phyloP scores from a whole-genome alignment of 2,888 invertebrate genomes.

The Punctoribates punctum region DNA sequence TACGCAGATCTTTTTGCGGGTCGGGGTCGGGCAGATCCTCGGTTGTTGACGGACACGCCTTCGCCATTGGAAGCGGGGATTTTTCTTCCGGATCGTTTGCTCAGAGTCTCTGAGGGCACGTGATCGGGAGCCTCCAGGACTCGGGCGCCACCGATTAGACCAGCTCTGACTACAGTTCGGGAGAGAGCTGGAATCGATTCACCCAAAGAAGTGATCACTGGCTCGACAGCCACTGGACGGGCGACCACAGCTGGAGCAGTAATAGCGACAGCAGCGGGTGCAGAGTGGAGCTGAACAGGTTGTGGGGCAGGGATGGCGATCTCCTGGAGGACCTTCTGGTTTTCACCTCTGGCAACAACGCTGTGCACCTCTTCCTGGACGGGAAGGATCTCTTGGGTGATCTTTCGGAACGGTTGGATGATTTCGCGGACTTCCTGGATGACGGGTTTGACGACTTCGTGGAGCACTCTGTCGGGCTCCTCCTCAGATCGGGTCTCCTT shows the following conservation, averaged over 20 bases:
- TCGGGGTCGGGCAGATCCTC: neutral
- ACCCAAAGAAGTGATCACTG: neutral
- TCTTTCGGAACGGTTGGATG: slow-evolving; percentile 40
- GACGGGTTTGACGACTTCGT: slow-evolving; percentile 43
- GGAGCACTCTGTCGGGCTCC: slow-evolving; percentile 38
- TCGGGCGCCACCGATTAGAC: slow-evolving; percentile 37
- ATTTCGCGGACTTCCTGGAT: slow-evolving; percentile 43
- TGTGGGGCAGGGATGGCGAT: slow-evolving; percentile 18
- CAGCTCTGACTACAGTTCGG: slow-evolving; percentile 38
- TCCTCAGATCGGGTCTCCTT: slow-evolving; percentile 40
- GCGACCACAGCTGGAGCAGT: neutral
- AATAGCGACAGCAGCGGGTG: neutral
- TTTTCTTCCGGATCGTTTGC: neutral
- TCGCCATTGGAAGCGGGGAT: neutral
- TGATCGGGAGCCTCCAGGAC: slow-evolving; percentile 23
- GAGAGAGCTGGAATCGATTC: neutral
- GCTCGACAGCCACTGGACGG: neutral
- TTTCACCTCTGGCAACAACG: slow-evolving; percentile 36
- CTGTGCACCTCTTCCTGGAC: slow-evolving; percentile 41
- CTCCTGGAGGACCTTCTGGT: slow-evolving; percentile 15
- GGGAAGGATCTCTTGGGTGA: slow-evolving; percentile 41
- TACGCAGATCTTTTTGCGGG: too few relatives aligned
- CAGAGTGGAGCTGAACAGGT: neutral
- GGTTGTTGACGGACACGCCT: neutral
- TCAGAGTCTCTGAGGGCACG: neutral